These are phyloP conservation scores for Drosophila kambysellisi DNA, from an alignment of 2,888 invertebrate species.

Conservation along the genomic window DNA sequence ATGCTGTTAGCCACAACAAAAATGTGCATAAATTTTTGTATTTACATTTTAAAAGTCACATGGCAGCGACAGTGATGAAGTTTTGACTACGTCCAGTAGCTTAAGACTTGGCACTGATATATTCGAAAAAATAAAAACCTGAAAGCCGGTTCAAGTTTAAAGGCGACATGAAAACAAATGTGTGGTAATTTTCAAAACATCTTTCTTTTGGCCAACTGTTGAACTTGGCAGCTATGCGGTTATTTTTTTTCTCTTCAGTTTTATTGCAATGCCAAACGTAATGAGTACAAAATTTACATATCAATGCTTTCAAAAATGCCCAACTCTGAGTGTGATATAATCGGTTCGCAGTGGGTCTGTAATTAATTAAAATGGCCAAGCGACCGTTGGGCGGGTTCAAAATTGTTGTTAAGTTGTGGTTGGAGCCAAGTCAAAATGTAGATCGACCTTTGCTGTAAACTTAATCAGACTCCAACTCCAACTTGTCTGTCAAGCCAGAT, in stretches of 20 bases:
- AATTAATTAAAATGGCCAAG: slow-evolving; percentile 58
- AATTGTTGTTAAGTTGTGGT: slow-evolving; percentile 19
- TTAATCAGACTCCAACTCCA: not conserved
- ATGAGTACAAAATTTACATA: slow-evolving; percentile 64
- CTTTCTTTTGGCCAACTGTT: slow-evolving; percentile 60
- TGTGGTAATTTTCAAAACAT: slow-evolving; percentile 66
- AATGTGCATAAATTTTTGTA: slow-evolving; percentile 57
- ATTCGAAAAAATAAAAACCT: slow-evolving; percentile 1
- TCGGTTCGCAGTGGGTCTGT: slow-evolving; percentile 55
- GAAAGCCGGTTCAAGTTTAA: slow-evolving; percentile 67
- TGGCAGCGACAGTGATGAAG: slow-evolving; percentile 9
- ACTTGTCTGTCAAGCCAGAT: slow-evolving; percentile 8
- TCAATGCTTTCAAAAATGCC: slow-evolving; percentile 49
- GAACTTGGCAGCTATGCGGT: slow-evolving; percentile 59
- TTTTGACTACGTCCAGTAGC: slow-evolving; percentile 13
- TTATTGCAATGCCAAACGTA: slow-evolving; percentile 28
- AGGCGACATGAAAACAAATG: slow-evolving; percentile 34
- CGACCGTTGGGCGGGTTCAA: slow-evolving; percentile 23
- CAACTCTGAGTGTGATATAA: slow-evolving; percentile 62
- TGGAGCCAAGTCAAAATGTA: not conserved
- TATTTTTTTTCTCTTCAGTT: not conserved
- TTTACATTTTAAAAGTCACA: slow-evolving; percentile 35
- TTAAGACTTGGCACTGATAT: slow-evolving; percentile 12
- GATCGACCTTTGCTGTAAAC: slow-evolving; percentile 1
- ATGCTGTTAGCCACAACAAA: slow-evolving; percentile 23